Conservation (phyloP, 2,113 vertebrate species). For the Gymnarchus niloticus region DNA sequence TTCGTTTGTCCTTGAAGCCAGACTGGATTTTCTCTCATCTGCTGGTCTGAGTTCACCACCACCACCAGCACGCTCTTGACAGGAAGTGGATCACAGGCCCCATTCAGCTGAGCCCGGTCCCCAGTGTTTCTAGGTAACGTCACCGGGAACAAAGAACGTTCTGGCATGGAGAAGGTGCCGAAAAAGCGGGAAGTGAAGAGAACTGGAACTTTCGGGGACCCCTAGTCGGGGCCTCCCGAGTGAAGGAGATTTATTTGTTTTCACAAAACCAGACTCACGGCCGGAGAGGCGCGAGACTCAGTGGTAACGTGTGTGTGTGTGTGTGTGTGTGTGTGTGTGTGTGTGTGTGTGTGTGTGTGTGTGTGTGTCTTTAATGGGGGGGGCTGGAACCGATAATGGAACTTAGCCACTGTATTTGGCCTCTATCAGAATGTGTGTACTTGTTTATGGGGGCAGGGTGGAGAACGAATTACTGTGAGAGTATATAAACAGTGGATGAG, state of each 20-base stretch:
- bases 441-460: not conserved
- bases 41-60: not conserved
- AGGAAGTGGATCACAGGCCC: not conserved
- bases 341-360: not conserved
- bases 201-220: not conserved
- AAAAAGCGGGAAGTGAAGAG: not conserved
- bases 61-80: not conserved
- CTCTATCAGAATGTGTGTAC: not conserved
- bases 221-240: not conserved
- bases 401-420: not conserved
- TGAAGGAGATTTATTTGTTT: not conserved
- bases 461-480: not conserved
- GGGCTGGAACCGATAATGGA: not conserved
- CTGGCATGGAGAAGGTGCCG: not conserved
- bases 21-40: not conserved
- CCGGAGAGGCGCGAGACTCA: not conserved
- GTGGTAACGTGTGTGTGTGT: not conserved
- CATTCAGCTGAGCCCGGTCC: not conserved
- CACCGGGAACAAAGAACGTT: not conserved
- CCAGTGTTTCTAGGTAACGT: slow-evolving; percentile 20
- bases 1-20: not conserved
- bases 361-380: not conserved
- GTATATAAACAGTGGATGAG: no score
- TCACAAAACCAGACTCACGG: not conserved
- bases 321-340: not conserved